Conservation (phyloP, 1,140 invertebrate genomes). For the Vanessa atalanta region DNA sequence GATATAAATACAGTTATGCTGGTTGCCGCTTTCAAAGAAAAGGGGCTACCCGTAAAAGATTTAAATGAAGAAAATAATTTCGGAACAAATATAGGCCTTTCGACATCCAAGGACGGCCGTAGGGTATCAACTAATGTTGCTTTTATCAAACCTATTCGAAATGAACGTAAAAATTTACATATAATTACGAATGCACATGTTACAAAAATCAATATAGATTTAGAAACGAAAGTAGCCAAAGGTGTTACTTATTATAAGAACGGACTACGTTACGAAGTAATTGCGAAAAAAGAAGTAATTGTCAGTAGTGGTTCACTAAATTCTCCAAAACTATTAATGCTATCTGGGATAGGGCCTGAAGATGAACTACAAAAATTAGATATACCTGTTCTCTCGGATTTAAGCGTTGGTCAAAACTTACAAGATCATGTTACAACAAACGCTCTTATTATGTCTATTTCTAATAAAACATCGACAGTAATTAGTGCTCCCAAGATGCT, state of each 20-base stretch:
- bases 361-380: slow-evolving; percentile 81
- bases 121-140: slow-evolving; percentile 87
- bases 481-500: slow-evolving; percentile 68
- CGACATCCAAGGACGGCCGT: slow-evolving; percentile 82
- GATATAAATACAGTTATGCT: slow-evolving; percentile 81
- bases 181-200: slow-evolving; percentile 86
- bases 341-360: slow-evolving; percentile 87
- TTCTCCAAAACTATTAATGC: slow-evolving; percentile 88
- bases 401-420: slow-evolving; percentile 88
- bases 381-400: slow-evolving; percentile 83
- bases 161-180: slow-evolving; percentile 86
- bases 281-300: slow-evolving; percentile 87
- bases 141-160: slow-evolving; percentile 86
- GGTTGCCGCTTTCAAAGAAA: slow-evolving; percentile 83
- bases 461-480: slow-evolving; percentile 78
- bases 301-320: slow-evolving; percentile 86
- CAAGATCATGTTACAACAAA: slow-evolving; percentile 88
- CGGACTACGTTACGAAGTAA: slow-evolving; percentile 77
- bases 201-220: slow-evolving; percentile 88
- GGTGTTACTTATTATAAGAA: slow-evolving; percentile 86
- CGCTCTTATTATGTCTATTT: slow-evolving; percentile 79
- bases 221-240: slow-evolving; percentile 83
- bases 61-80: slow-evolving; percentile 81
- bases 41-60: slow-evolving; percentile 81
- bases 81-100: slow-evolving; percentile 82